Base-by-base conservation (phyloP, 1,140 invertebrate species). In the Micrasema longulum region DNA sequence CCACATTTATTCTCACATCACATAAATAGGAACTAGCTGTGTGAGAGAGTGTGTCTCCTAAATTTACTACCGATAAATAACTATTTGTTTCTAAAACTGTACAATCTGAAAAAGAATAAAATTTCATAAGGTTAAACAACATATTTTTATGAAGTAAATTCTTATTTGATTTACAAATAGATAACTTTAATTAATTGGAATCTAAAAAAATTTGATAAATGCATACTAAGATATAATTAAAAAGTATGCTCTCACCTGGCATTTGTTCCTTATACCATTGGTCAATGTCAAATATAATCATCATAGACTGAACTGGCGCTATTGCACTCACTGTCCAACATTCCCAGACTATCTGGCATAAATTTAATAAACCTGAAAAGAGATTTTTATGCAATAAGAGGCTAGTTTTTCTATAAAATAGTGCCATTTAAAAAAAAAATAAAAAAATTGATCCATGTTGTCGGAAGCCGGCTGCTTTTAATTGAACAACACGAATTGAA, bases 241-340 rank as follows among this genome's bases (percentile, higher is more conserved):
- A 31, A 31, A 31, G 7, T 31, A 2, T 31, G 26, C 9, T 16
- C 76, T 83, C 83, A 77, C 84, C 83, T 16, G 95, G 95, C 93
- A 97, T 95, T 78, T 97, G 94, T 66, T 95, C 93, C 79, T 95
- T 95, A 78, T 98, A 97, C 96, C 96, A 97, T 77, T 97, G 93
- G 82, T 97, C 97, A 45, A 98, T 85, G 81, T 98, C 96, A 80
- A 97, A 97, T 6, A 97, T 72, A 14, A 91, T 82, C 73, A 89
- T 84, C 47, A 81, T 80, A 55, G 83, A 81, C 47, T 83, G 80
- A 0, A 78, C 69, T 0, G 79, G 72, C 16, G 78, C 69, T 31
- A 77, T 80, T 0, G 76, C 69, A 23, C 78, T 78, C 23, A 80
- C 80, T 6, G 80, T 79, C 83, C 84, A 84, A 76, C 82, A 83